Conservation (phyloP, 2,113 vertebrate genomes). For the Colistium nudipinnis region DNA sequence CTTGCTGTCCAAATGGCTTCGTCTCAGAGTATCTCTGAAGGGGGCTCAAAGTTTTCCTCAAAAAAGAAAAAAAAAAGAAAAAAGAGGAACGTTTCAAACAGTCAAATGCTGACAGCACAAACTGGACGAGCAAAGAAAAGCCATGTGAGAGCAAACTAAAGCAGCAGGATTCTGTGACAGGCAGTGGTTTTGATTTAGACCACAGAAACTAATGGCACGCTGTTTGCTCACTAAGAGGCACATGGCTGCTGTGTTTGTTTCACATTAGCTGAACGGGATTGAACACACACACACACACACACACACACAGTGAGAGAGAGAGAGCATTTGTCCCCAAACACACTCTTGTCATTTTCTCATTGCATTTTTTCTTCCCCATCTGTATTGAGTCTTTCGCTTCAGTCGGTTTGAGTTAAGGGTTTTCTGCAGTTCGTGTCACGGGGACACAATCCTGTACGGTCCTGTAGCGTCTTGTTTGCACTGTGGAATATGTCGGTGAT, state of each 20-base stretch:
- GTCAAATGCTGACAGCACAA: slow-evolving; percentile 46
- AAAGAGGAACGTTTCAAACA: slow-evolving; percentile 24
- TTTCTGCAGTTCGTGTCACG: neutral
- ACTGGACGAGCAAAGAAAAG: slow-evolving; percentile 36
- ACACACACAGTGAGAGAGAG: neutral
- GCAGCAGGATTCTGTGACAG: slow-evolving; percentile 55
- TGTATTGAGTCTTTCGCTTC: neutral
- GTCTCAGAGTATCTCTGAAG: slow-evolving; percentile 37
- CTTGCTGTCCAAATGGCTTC: slow-evolving; percentile 42
- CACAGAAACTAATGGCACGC: slow-evolving; percentile 50
- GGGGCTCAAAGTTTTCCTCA: slow-evolving; percentile 32
- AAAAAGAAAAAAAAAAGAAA: too few species aligned
- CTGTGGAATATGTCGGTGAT: neutral
- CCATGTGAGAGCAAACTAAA: slow-evolving; percentile 35
- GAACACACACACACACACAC: neutral
- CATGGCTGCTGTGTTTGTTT: slow-evolving; percentile 32
- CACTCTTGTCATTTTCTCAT: slow-evolving; percentile 8
- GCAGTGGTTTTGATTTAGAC: slow-evolving; percentile 58
- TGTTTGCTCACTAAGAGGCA: slow-evolving; percentile 50
- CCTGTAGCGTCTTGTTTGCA: neutral
- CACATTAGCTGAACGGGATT: slow-evolving; percentile 31
- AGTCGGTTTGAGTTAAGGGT: neutral
- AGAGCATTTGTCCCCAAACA: slow-evolving; percentile 13
- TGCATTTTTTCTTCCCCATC: neutral
- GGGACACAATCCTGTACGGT: neutral